Base-by-base conservation (phyloP, 2,797 vertebrate species). In the Fistularia commersonii region DNA sequence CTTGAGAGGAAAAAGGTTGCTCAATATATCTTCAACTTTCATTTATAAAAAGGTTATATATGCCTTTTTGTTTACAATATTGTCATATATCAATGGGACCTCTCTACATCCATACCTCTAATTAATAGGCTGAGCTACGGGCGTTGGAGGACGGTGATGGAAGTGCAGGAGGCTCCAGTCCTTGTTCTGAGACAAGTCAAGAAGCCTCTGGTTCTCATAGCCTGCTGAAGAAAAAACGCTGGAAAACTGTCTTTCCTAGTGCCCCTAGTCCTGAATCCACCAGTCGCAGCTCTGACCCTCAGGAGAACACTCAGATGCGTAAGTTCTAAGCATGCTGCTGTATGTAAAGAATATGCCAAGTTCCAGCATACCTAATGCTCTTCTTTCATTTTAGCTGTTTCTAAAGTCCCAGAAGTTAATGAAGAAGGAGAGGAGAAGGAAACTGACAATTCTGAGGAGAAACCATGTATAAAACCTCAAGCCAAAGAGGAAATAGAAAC, bases 61-160 rank as follows among this genome's bases (percentile, higher is more conserved):
- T 8, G 6, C 23, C 23, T 32, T 31, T 23, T 31, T 15, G 34
- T n/a, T 11, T 31, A n/a, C 40, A 5, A 23, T 9, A 39, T 40
- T 11, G 40, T 23, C 23, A 23, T 23, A 23, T 23, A 23, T 23
- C 23, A 23, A 23, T 23, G 23, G 2, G 23, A 23, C 4, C 23
- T 4, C 4, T 2, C 23, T 23, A 2, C 23, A 2, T 23, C 23
- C 23, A 23, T 4, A 23, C 23, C 23, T 2, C 8, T 57, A 45
- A 60, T 12, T 57, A 15, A 66, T 48, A 99, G 97, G 97, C 97
- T 45, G 97, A 99, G 74, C 88, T 99, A 8, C 90, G 94, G 44
- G 97, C 96, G 0, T 77, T 99, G 64, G 97, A 99, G 76, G 97
- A 99, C 64, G 94, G 94, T 0, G 97, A 98, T n/a, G 93, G 87